Conservation (phyloP, 2,888 invertebrate genomes). For the Pediacus dermestoides region DNA sequence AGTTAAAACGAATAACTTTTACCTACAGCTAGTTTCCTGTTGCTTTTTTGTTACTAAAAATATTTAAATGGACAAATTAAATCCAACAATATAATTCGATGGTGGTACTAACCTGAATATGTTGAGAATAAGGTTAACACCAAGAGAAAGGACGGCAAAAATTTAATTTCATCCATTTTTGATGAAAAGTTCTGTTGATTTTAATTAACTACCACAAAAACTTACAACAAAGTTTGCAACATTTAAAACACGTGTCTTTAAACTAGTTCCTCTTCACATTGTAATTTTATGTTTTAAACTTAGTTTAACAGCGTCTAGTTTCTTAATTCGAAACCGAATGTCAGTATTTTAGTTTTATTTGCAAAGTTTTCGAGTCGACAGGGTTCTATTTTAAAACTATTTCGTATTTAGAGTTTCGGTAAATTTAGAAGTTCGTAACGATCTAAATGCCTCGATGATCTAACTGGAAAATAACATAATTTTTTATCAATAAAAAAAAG, state of each 20-base stretch:
- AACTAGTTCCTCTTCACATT: constrained; percentile 20
- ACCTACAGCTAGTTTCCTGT: no score
- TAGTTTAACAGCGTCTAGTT: constrained; percentile 14
- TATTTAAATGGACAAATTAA: no score
- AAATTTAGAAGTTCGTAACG: constrained; percentile 25
- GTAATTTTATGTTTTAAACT: constrained; percentile 16
- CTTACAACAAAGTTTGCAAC: constrained; percentile 16
- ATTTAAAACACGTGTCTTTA: constrained; percentile 20
- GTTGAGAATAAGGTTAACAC: constrained; percentile 17
- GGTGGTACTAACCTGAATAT: constrained; percentile 22
- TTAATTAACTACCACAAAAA: constrained; percentile 4
- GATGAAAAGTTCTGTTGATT: constrained; percentile 11
- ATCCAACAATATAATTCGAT: no score
- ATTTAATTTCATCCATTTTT: constrained; percentile 13
- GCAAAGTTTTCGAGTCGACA: constrained; percentile 24
- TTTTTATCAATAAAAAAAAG: constrained; percentile 6
- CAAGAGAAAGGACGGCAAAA: constrained; percentile 15
- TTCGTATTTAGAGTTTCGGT: constrained; percentile 23
- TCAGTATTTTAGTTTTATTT: constrained; percentile 24
- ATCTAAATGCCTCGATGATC: constrained; percentile 19
- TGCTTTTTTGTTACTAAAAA: no score
- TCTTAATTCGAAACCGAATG: constrained; percentile 17
- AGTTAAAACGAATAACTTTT: no score
- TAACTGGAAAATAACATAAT: constrained; percentile 15
- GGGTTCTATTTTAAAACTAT: constrained; percentile 29